These are phyloP conservation scores for Darevskia nairensis DNA, from an alignment of 2,797 vertebrate genomes.

Conservation along the genomic window DNA sequence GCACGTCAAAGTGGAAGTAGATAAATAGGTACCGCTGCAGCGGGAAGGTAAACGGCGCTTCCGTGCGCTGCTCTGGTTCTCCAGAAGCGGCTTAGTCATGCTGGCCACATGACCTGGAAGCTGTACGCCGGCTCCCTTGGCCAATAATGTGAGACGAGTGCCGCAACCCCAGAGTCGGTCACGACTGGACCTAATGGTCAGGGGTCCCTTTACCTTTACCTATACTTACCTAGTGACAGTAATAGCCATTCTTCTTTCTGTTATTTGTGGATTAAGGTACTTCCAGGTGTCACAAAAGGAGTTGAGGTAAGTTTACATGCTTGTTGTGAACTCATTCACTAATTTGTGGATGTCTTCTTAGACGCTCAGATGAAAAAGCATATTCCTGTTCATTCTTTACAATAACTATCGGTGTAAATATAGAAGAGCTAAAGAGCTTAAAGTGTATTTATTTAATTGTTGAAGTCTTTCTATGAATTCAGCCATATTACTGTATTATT, in stretches of 20 bases:
- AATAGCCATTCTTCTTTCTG: neutral
- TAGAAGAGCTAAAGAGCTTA: neutral
- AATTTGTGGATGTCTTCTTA: neutral
- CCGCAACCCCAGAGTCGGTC: too few species aligned
- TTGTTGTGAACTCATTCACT: neutral
- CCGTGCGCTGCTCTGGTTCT: too few species aligned
- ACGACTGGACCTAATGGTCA: too few species aligned
- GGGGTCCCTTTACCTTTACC: too few species aligned
- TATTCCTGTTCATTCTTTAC: neutral
- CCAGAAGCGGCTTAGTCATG: too few species aligned
- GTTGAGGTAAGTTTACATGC: neutral
- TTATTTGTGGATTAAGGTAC: neutral
- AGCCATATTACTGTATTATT: neutral
- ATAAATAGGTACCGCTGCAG: too few species aligned
- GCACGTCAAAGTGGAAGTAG: too few species aligned
- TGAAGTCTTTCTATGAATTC: neutral
- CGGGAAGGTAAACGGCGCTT: too few species aligned
- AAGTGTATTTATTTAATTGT: neutral
- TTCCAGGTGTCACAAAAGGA: neutral
- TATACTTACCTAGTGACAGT: neutral
- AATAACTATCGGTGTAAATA: neutral
- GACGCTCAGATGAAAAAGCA: neutral
- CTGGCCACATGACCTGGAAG: too few species aligned
- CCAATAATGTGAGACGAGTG: too few species aligned
- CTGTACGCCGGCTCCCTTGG: too few species aligned